Base-by-base conservation (phyloP, 1,140 invertebrate species). In the Drosophila cardini region DNA sequence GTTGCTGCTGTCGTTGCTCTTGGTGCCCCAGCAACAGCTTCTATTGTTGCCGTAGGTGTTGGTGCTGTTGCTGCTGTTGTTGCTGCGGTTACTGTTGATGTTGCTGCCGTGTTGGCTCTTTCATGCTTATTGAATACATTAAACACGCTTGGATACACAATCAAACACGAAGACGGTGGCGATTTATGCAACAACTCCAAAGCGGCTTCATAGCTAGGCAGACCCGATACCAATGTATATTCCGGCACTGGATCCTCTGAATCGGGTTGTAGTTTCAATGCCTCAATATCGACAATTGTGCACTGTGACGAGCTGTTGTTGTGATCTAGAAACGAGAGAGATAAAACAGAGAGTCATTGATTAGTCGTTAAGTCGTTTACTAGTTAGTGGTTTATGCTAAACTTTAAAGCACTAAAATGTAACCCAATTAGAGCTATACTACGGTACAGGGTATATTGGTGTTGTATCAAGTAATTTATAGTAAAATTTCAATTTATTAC, bases 131-230 rank as follows among this genome's bases (percentile, higher is more conserved):
- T 91, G 70, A 91, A 91, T 60, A 91, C 75, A 75, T 80, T 91
- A 76, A 91, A 91, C 64, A 91, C 87, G 68, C 80, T 86, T 5
- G 90, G 91, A 76, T 92, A 90, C 43, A 91, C 89, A 77, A 91
- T 87, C 61, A 91, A 74, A 57, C 90, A 91, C 43, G 85, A 83
- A 32, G 83, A 89, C 65, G 82, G 68, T 16, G 91, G 83, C 16
- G 80, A 65, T 57, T 92, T 92, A 16, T 92, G 87, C 71, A 94
- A 81, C 71, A 94, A 91, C 76, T 94, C 92, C 56, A 95, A 79
- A 0, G 94, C 94, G 62, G 94, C 94, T 38, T 94, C 94, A 80
- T 95, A 95, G 21, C 92, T 94, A 9, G 94, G 94, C 36, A 95
- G 76, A 16, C 94, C 94, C 9, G 94, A 95, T 36, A 94, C 94